phyloP scores from a whole-genome alignment of 2,888 invertebrate genomes.

The Pimpla rufipes region DNA sequence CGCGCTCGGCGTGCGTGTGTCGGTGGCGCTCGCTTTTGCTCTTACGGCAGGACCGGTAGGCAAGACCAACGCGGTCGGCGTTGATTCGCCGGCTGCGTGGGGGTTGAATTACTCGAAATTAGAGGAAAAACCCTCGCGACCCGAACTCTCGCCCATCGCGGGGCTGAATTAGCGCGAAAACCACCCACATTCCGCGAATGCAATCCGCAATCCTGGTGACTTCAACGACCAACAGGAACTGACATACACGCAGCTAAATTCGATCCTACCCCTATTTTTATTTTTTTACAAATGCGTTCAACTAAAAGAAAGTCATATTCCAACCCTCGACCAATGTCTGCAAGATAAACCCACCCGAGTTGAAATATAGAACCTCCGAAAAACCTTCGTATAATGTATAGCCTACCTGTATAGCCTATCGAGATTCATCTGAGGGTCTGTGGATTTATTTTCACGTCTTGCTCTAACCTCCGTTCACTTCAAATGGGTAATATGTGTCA shows the following conservation, averaged over 20 bases:
- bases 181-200: neutral
- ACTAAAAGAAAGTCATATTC: neutral
- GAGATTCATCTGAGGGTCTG: too few relatives aligned
- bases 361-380: too few relatives aligned
- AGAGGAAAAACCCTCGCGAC: neutral
- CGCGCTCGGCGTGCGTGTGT: constrained; percentile 37
- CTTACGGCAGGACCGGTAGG: neutral
- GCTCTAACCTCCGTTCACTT: too few relatives aligned
- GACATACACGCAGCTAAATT: neutral
- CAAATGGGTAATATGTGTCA: too few relatives aligned
- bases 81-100: constrained; percentile 30
- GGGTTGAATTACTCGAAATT: constrained; percentile 39
- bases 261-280: neutral
- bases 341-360: too few relatives aligned
- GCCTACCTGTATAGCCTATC: too few relatives aligned
- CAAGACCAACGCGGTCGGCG: constrained; percentile 3
- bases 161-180: neutral
- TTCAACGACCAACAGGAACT: constrained; percentile 47
- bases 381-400: too few relatives aligned
- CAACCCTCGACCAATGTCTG: neutral
- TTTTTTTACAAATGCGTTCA: neutral
- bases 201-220: constrained; percentile 17
- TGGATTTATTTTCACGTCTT: too few relatives aligned
- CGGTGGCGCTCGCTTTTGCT: constrained; percentile 44
- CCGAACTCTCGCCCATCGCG: neutral